Base-by-base conservation (phyloP, 1,140 invertebrate species). In the Triops longicaudatus region DNA sequence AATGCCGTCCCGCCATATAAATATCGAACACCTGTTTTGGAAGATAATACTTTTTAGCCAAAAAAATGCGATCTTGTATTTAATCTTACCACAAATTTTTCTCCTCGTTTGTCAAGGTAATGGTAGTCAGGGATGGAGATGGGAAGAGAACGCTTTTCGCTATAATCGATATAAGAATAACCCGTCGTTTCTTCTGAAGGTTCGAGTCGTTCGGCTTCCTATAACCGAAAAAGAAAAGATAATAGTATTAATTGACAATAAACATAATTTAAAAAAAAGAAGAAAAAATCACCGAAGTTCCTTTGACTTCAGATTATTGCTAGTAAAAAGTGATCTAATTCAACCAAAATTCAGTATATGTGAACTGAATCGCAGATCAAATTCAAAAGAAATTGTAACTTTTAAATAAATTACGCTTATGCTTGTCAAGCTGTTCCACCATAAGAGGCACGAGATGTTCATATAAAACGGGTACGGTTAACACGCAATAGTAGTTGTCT, bases 1-100 rank as follows among this genome's bases (percentile, higher is more conserved):
- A 86, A 84, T 99, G 97, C 72, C 97, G 85, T 0, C 97, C 97
- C 37, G 98, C 97, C 97, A 99, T 99, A 84, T 99, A 97, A 78
- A 99, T 98, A 84, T 99, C 99, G 85, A 95, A 99, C 0, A 97
- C 89, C 87, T 88, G 80, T 72, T 83, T 83, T 78, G 75, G 73
- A 79, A 79, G 50, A 63, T 72, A 37, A 79, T 37, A 73, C 42
- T 73, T 17, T 72, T 31, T 17, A n/a, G n/a, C n/a, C 1, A 41
- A 26, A 17, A 14, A n/a, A n/a, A n/a, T n/a, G 31, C 14, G 72
- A 10, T 73, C 83, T 86, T 84, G 7, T 7, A 37, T 7, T 37
- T 7, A 7, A 7, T 37, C 31, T 37, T 83, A 89, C 95, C 76
- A 98, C 94, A 86, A 92, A 99, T 80, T 92, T 92, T 81, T 98